Evolutionary conservation across 2,888 invertebrate genomes (phyloP), one percentile per base, ranked within the genome.

Genomic region (Ormyrus nitidulus): DNA sequence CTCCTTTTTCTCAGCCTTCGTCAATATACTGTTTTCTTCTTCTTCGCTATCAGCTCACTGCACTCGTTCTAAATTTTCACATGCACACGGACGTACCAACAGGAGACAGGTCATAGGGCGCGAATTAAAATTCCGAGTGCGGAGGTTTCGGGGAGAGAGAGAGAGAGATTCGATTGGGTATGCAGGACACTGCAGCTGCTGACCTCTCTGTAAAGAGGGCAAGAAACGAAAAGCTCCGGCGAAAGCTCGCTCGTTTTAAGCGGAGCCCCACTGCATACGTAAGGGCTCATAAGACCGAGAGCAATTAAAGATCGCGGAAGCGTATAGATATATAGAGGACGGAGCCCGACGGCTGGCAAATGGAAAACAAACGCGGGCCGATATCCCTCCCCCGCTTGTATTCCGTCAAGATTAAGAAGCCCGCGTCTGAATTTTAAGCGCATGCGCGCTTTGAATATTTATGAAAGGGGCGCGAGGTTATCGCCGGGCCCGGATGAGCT

Each of bases 111-210:
- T 46, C 65, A 64, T 51, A 6, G 9, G n/a, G 51, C 10, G 58
- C 44, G 59, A 76, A 79, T 79, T 69, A 79, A 79, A 79, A 74
- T 79, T 74, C 73, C 62, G 56, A 68, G 73, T 79, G 54, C 56
- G 34, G 44, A 5, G 34, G 34, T 34, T 34, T 34, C 34, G 13
- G 34, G 59, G 46, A 34, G 59, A 53, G n/a, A 13, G n/a, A 48
- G 49, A 10, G 34, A 64, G 44, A 65, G 51, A 34, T 19, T 66
- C 66, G 78, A 78, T 78, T 68, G 68, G 34, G 48, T 73, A 73
- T 78, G 73, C 54, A 61, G 46, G 58, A 65, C 62, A 9, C 11
- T 13, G 53, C 9, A 44, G 46, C 59, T 61, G 68, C 61, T 19
- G 44, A 48, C n/a, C 11, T 65, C 44, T n/a, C 64, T 73, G 19